These are phyloP conservation scores for Zoanthus sansibaricus DNA, from an alignment of 92 coral and sea anemone genomes.

Conservation along the genomic window DNA sequence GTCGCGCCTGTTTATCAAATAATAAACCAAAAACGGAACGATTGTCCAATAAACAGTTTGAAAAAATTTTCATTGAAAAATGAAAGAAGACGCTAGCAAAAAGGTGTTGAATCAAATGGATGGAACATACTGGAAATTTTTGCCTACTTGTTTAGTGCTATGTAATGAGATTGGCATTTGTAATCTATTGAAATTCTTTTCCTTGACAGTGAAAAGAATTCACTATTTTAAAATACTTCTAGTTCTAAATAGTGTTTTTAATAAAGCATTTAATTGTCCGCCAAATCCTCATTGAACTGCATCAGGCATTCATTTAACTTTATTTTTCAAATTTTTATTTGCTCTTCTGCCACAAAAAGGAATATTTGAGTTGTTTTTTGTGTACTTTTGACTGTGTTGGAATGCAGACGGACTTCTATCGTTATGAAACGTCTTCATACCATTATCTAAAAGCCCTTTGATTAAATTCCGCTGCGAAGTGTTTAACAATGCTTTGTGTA, in stretches of 20 bases:
- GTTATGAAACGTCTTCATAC: constrained; percentile 19
- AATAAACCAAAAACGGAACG: not conserved
- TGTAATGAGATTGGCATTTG: not conserved
- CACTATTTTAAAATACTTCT: not conserved
- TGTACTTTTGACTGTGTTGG: constrained; percentile 36
- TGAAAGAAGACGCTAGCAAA: not conserved
- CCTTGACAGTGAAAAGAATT: not conserved
- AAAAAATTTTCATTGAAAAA: too few species aligned
- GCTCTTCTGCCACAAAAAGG: not conserved
- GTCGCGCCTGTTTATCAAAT: constrained; percentile 1
- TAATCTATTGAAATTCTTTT: not conserved
- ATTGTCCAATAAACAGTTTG: not conserved
- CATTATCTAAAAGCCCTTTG: constrained; percentile 3
- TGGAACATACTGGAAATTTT: not conserved
- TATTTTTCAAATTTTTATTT: not conserved
- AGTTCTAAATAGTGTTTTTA: not conserved
- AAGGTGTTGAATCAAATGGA: too few species aligned
- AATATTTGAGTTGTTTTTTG: not conserved
- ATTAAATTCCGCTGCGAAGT: constrained; percentile 46
- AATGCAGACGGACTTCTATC: constrained; percentile 15
- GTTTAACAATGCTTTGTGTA: constrained; percentile 30
- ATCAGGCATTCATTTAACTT: not conserved
- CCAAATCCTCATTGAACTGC: not conserved
- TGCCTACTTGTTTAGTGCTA: not conserved
- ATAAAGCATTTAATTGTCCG: not conserved